Base-by-base conservation (phyloP, 2,113 vertebrate genomes). In the Chaenogobius annularis region DNA sequence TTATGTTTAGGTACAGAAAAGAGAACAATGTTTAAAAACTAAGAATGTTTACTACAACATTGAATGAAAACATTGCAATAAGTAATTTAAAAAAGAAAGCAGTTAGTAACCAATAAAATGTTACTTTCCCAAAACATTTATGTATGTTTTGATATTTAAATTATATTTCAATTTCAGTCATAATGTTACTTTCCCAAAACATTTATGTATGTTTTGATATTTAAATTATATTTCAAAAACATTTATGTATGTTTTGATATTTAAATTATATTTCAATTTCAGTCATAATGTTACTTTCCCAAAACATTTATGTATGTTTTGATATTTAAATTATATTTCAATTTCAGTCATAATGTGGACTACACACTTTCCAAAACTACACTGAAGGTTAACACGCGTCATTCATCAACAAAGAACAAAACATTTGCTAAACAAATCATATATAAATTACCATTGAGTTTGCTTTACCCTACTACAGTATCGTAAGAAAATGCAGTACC, bases 401-500 rank as follows among this genome's bases (percentile, higher is more conserved):
- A 58, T 58, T 58, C 1, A 26, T 26, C 5, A 14, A 58, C 22
- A 20, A 54, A 10, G 19, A 54, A n/a, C 7, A 54, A 20, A 20
- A 20, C 8, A 52, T 9, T n/a, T 52, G 50, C 50, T n/a, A n/a
- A n/a, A n/a, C n/a, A n/a, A n/a, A 52, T 52, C 17, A 19, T 14
- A 50, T 48, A 3, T 15, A 48, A 47, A 48, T 15, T 4, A 19
- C 47, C 7, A 50, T 17, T 19, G 15, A 54, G 19, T 54, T n/a
- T 54, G 7, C 50, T 54, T 54, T n/a, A 54, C 19, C 9, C n/a
- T 54, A n/a, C 20, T 23, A 12, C 10, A 12, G 55, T 26, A 26
- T 1, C 4, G 7, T 58, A 14, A 63, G n/a, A 19, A 43, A 2
- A 61, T 10, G 1, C 1, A 44, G 56, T 93, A 99, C 98, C 96